Evolutionary conservation across 2,888 invertebrate species (phyloP), one percentile per base, ranked within the genome.

Genomic region (Prosapia bicincta): DNA sequence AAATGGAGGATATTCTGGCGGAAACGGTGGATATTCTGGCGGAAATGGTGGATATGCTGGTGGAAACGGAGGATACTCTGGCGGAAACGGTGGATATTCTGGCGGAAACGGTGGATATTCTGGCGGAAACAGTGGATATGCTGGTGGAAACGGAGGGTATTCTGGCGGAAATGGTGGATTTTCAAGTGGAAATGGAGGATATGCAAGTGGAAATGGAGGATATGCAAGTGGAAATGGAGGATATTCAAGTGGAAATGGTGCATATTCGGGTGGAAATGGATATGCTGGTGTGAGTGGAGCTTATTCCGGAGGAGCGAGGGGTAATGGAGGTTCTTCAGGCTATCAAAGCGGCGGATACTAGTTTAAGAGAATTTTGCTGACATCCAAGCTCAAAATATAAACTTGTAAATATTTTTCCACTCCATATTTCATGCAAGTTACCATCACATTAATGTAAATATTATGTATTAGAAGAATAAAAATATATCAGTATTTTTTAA

Each of bases 201-300:
- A 72, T 25, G 7, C 7, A 1, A 30, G 28, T 10, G 65, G 76
- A 32, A 73, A 76, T 54, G 76, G 76, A 1, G 67, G 72, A 24
- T 76, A 72, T 26, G 20, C 66, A 3, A 28, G 43, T 26, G 65
- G 76, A 32, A 76, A 67, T 26, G 74, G 74, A 5, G 76, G 76
- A 0, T 74, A 76, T 30, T 69, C 67, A 25, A 26, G 65, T n/a
- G 68, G 76, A 66, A n/a, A n/a, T n/a, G n/a, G n/a, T n/a, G n/a
- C n/a, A n/a, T n/a, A n/a, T n/a, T n/a, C n/a, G n/a, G n/a, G n/a
- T n/a, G n/a, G n/a, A n/a, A n/a, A n/a, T 26, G 69, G 69, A 6
- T 69, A 69, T 26, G 26, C 69, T 20, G 69, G 69, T 13, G 69
- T 26, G 9, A n/a, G n/a, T n/a, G n/a, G n/a, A n/a, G n/a, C n/a